A percentile compares a stretch with the other conserved stretches of the same genome.
phyloP scores from a whole-genome alignment of 1,140 invertebrate genomes.

The Drosophila erecta region DNA sequence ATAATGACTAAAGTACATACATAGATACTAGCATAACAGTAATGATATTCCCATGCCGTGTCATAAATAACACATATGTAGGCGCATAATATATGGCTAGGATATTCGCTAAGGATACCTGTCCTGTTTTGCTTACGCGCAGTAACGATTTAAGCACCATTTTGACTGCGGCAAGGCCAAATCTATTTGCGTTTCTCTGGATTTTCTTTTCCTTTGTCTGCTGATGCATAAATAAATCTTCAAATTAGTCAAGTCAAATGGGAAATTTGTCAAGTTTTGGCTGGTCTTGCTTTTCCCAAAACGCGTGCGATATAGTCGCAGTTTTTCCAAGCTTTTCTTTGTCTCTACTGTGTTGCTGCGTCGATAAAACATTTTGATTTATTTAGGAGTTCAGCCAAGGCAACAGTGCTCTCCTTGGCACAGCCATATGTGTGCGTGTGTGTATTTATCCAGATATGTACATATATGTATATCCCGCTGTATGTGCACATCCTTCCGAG shows the following conservation, averaged over 20 bases:
- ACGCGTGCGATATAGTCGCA: slow-evolving; percentile 33
- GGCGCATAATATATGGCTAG: slow-evolving; percentile 12
- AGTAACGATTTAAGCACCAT: slow-evolving; percentile 29
- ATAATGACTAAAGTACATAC: slow-evolving; percentile 19
- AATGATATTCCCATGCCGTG: slow-evolving; percentile 32
- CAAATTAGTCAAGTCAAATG: slow-evolving; percentile 58
- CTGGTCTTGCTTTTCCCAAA: slow-evolving; percentile 1
- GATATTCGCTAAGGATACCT: slow-evolving; percentile 29
- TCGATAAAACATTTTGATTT: slow-evolving; percentile 53
- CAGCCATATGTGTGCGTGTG: not conserved
- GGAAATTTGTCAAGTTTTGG: slow-evolving; percentile 38
- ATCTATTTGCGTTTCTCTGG: slow-evolving; percentile 48
- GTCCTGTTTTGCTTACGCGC: not conserved
- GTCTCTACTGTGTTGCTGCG: slow-evolving; percentile 8
- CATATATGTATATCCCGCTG: not conserved
- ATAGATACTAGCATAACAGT: slow-evolving; percentile 15
- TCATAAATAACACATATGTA: slow-evolving; percentile 19
- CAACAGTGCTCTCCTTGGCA: slow-evolving; percentile 23
- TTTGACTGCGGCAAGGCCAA: slow-evolving; percentile 26
- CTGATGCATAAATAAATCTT: slow-evolving; percentile 51
- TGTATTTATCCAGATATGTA: slow-evolving; percentile 2
- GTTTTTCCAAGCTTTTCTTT: slow-evolving; percentile 20
- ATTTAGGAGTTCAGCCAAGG: slow-evolving; percentile 46
- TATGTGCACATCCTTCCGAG: slow-evolving; percentile 9
- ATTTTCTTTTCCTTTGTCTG: slow-evolving; percentile 30